These are phyloP conservation scores for Hesperia comma DNA, from an alignment of 2,888 invertebrate genomes.

Conservation along the genomic window DNA sequence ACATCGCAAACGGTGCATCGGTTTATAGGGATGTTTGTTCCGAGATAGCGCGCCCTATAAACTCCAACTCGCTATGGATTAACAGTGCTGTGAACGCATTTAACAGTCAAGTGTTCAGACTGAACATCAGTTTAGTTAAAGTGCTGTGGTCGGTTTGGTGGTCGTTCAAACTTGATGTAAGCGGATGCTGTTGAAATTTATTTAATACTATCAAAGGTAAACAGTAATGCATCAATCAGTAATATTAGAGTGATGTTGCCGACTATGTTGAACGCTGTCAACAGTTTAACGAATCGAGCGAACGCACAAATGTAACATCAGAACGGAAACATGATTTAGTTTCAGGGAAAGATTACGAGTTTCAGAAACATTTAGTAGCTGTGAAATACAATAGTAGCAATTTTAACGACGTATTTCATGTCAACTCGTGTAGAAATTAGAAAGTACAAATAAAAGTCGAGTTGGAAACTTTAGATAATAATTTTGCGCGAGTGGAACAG, in stretches of 20 bases:
- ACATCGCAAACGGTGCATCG: slow-evolving; percentile 66
- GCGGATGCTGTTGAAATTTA: slow-evolving; percentile 70
- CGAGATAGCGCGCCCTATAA: slow-evolving; percentile 74
- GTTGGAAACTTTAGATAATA: slow-evolving; percentile 12
- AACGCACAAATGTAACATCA: slow-evolving; percentile 59
- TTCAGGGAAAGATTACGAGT: slow-evolving; percentile 63
- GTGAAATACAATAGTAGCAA: slow-evolving; percentile 53
- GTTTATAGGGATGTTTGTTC: slow-evolving; percentile 75
- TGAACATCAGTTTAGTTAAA: slow-evolving; percentile 51
- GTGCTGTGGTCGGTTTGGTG: slow-evolving; percentile 63
- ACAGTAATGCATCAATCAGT: slow-evolving; percentile 63
- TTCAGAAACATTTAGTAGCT: slow-evolving; percentile 52
- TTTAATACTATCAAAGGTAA: slow-evolving; percentile 74
- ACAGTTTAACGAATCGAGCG: slow-evolving; percentile 67
- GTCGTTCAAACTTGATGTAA: slow-evolving; percentile 60
- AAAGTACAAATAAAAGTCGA: not conserved
- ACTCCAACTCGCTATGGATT: slow-evolving; percentile 61
- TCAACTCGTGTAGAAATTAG: not conserved
- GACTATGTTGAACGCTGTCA: slow-evolving; percentile 59
- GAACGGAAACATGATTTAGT: slow-evolving; percentile 72
- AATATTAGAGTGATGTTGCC: slow-evolving; percentile 61
- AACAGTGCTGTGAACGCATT: slow-evolving; percentile 61
- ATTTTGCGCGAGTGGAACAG: slow-evolving; percentile 10
- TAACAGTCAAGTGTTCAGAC: slow-evolving; percentile 34
- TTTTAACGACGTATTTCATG: slow-evolving; percentile 38